Evolutionary conservation across 2,113 vertebrate genomes (phyloP), one percentile per base, ranked within the genome.

Genomic region (Budorcas taxicolor): DNA sequence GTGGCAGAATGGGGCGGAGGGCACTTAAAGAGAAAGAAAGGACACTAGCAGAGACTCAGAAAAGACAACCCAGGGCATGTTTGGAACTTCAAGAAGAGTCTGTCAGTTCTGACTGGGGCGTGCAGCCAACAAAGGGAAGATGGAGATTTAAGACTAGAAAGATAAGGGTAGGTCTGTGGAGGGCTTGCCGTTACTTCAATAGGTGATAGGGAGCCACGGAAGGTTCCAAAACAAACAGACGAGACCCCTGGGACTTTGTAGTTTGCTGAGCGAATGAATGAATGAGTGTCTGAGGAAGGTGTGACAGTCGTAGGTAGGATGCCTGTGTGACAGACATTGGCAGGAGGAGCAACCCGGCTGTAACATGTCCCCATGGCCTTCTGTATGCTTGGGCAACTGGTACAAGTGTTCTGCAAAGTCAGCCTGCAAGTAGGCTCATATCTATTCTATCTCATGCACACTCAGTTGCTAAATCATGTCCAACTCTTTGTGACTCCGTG

Each of bases 221-320:
- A 87, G 55, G 8, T 52, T 87, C 83, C 43, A 52, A 33, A 94
- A 87, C 12, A 43, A 80, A n/a, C 31, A 89, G 36, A 76, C 21
- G 36, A 82, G 36, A 64, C 45, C 40, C 16, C 47, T 14, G 9
- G 23, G 84, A 81, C 57, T 43, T 81, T 36, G 13, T 45, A 57
- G 36, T 82, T 88, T 55, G 21, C 43, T 53, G 21, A 82, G 15
- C 14, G 3, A 11, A 67, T 33, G 4, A 47, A 57, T 25, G n/a
- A 45, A 55, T 43, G 27, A 78, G 92, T 7, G 27, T 43, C 19
- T 17, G 27, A 25, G 33, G 71, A n/a, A 78, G 13, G 25, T 1
- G 11, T 1, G 9, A 12, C 4, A 19, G 43, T 17, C 5, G 2
- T n/a, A 17, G 19, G 55, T 6, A 52, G n/a, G 53, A 31, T 4